Percentiles rank a stretch among this genome's conserved stretches.
phyloP scores from a whole-genome alignment of 2,888 invertebrate genomes.

The Nemoura dubitans region DNA sequence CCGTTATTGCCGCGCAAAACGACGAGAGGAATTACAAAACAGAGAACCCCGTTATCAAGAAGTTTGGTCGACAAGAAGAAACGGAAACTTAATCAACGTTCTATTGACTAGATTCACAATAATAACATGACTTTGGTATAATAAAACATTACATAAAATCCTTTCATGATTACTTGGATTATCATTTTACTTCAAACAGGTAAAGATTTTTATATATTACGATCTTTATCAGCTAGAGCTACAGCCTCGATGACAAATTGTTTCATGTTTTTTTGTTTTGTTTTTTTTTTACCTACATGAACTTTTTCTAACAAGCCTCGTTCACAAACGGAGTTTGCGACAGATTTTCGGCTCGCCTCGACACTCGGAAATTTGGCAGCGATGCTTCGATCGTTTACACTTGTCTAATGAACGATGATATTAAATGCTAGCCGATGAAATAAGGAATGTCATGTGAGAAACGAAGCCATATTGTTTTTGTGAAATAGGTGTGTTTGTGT shows the following conservation, averaged over 20 bases:
- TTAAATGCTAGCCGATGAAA: constrained; percentile 4
- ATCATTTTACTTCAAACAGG: constrained; percentile 40
- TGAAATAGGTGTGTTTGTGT: background rate
- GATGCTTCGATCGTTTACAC: background rate
- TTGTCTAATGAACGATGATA: background rate
- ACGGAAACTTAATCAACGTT: constrained; percentile 48
- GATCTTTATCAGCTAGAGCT: constrained; percentile 18
- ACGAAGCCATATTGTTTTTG: background rate
- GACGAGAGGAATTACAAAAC: constrained; percentile 43
- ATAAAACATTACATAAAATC: constrained; percentile 49
- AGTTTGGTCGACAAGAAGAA: constrained; percentile 43
- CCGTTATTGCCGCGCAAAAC: background rate
- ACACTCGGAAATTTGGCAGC: background rate
- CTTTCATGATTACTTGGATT: constrained; percentile 45
- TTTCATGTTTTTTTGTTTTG: background rate
- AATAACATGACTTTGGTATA: constrained; percentile 57
- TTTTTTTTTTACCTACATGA: background rate
- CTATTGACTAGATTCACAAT: constrained; percentile 60
- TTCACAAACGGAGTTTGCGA: background rate
- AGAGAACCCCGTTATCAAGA: constrained; percentile 38
- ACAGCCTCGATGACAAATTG: constrained; percentile 40
- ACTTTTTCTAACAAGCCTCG: background rate
- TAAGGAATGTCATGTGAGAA: constrained; percentile 7
- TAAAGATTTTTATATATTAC: constrained; percentile 45
- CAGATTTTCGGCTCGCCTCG: background rate